Percentiles rank a stretch among this genome's conserved stretches.
Conservation (phyloP, 2,113 vertebrate species). For the Prochilodus magdalenae region DNA sequence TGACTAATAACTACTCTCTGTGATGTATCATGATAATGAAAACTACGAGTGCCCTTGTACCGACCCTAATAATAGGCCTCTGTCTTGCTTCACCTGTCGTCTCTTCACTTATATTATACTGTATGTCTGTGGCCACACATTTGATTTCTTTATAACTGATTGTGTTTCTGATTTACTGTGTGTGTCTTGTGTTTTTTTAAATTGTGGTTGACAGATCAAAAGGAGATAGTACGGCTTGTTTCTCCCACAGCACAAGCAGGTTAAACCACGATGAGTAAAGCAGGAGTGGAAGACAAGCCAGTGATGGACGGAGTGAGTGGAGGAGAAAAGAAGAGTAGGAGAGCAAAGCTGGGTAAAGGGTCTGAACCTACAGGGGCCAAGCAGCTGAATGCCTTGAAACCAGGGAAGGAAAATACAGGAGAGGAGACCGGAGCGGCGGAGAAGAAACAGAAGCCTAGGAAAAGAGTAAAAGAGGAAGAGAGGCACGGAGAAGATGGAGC, state of each 20-base stretch:
- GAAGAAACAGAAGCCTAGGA: background rate
- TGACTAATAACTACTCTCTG: too few relatives aligned
- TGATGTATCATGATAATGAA: too few relatives aligned
- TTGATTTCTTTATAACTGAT: background rate
- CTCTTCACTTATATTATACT: too few relatives aligned
- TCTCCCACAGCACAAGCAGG: background rate
- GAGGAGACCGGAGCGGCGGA: too few relatives aligned
- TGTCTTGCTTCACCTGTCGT: too few relatives aligned
- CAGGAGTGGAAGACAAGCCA: background rate
- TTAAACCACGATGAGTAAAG: background rate
- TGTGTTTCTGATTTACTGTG: background rate
- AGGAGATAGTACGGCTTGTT: conserved; percentile 35
- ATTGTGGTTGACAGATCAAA: conserved; percentile 11
- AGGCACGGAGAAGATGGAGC: background rate
- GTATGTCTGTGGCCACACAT: too few relatives aligned
- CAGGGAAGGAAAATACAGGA: background rate
- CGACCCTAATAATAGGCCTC: too few relatives aligned
- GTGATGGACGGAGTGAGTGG: background rate
- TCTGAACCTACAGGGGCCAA: background rate
- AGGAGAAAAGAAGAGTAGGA: background rate
- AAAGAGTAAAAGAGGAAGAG: background rate
- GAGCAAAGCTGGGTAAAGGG: background rate
- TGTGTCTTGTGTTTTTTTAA: too few relatives aligned
- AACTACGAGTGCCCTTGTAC: too few relatives aligned
- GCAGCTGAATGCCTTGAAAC: background rate